phyloP scores from a whole-genome alignment of 2,888 invertebrate genomes.

The Hydriomena furcata region DNA sequence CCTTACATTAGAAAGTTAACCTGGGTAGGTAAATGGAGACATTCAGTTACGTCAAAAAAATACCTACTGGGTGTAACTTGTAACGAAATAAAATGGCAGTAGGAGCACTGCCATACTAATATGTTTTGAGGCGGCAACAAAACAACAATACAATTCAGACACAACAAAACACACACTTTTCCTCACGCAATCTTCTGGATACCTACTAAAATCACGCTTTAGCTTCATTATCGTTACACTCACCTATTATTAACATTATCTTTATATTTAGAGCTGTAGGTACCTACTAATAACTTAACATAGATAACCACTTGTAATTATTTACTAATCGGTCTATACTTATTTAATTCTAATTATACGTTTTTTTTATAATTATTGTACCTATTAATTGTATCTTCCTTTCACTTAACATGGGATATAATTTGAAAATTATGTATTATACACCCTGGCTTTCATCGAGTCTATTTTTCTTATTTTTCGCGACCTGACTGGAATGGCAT shows the following conservation, averaged over 20 bases:
- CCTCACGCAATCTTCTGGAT: slow-evolving; percentile 33
- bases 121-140: too few species aligned
- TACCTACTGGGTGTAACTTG: too few species aligned
- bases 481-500: slow-evolving; percentile 12
- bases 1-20: slow-evolving; percentile 18
- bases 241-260: slow-evolving; percentile 44
- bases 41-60: slow-evolving; percentile 10
- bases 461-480: slow-evolving; percentile 4
- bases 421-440: slow-evolving; percentile 5
- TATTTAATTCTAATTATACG: not conserved
- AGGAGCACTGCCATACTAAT: not conserved
- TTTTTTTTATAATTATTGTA: not conserved
- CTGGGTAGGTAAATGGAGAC: slow-evolving; percentile 1
- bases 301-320: slow-evolving; percentile 16
- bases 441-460: slow-evolving; percentile 6
- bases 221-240: slow-evolving; percentile 42
- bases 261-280: too few species aligned
- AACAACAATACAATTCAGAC: slow-evolving; percentile 19
- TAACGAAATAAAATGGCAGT: not conserved
- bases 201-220: slow-evolving; percentile 42
- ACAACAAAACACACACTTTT: slow-evolving; percentile 33
- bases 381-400: slow-evolving; percentile 5
- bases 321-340: slow-evolving; percentile 9
- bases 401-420: slow-evolving; percentile 26
- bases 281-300: slow-evolving; percentile 42